Percentiles rank a stretch among this genome's conserved stretches.
phyloP scores from a whole-genome alignment of 1,140 invertebrate genomes.

The Drosophila ficusphila region DNA sequence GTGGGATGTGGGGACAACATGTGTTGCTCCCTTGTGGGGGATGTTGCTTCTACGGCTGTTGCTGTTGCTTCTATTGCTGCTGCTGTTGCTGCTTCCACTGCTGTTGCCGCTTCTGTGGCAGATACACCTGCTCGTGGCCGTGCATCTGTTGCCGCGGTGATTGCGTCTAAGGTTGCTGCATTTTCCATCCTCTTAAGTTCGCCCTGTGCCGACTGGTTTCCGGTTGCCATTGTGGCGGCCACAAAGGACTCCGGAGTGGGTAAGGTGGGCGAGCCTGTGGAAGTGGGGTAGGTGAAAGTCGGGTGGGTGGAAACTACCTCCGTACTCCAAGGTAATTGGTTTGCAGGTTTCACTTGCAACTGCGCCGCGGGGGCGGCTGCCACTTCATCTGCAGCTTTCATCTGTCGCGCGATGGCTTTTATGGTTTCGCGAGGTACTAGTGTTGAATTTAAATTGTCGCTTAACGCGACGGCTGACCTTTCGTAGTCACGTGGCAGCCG shows the following conservation, averaged over 20 bases:
- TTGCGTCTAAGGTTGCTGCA: conserved; percentile 17
- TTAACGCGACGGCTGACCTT: conserved; percentile 6
- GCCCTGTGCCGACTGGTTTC: neutral
- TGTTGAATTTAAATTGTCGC: conserved; percentile 57
- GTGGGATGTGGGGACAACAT: neutral
- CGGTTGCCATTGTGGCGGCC: conserved; percentile 8
- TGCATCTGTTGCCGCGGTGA: neutral
- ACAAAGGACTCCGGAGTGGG: neutral
- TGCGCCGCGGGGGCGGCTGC: neutral
- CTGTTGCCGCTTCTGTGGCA: neutral
- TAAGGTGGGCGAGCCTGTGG: neutral
- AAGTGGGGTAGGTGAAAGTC: too few relatives aligned
- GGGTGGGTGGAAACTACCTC: neutral
- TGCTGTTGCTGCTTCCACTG: conserved; percentile 4
- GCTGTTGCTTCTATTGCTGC: neutral
- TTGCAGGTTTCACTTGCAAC: conserved; percentile 35
- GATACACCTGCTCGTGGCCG: conserved; percentile 10
- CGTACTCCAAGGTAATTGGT: conserved; percentile 27
- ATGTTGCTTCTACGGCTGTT: neutral
- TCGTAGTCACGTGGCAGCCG: conserved; percentile 27
- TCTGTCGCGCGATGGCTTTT: conserved; percentile 15
- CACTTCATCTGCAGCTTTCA: neutral
- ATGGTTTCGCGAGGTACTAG: conserved; percentile 5
- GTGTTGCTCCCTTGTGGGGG: conserved; percentile 3
- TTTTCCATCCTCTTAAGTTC: neutral